Conservation (phyloP, 1,140 invertebrate species). For the Lepidurus couesii region DNA sequence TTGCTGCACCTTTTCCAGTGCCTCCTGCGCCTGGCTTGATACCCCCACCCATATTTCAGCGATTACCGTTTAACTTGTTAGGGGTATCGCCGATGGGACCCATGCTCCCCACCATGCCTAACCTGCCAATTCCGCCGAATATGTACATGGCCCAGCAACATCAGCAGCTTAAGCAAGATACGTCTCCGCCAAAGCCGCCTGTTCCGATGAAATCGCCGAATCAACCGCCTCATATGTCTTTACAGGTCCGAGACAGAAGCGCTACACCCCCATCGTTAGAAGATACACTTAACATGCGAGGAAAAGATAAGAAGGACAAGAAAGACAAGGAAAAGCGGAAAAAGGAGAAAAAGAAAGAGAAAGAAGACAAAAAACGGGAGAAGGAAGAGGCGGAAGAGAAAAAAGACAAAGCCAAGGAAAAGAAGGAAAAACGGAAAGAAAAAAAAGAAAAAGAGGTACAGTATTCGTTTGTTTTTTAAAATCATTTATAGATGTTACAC, state of each 20-base stretch:
- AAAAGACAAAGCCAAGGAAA: constrained; percentile 53
- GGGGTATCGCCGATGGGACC: constrained; percentile 20
- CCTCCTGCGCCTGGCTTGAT: constrained; percentile 22
- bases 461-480: not conserved
- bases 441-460: constrained; percentile 52
- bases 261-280: constrained; percentile 8
- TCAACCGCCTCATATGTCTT: not conserved
- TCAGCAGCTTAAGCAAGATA: not conserved
- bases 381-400: constrained; percentile 52
- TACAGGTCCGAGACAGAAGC: not conserved
- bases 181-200: constrained; percentile 3
- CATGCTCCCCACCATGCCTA: constrained; percentile 20
- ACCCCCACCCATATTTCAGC: constrained; percentile 29
- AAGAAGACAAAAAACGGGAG: constrained; percentile 47
- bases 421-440: constrained; percentile 54
- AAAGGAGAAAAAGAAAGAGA: constrained; percentile 50
- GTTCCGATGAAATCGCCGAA: constrained; percentile 23
- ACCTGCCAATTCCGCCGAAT: constrained; percentile 22
- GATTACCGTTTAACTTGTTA: constrained; percentile 29
- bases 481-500: not conserved
- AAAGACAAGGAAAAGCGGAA: constrained; percentile 29
- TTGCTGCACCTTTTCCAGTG: constrained; percentile 24
- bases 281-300: constrained; percentile 13
- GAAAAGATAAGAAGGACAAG: not conserved
- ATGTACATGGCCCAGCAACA: constrained; percentile 25